These are phyloP conservation scores for Odontocerum albicorne DNA, from an alignment of 2,888 invertebrate genomes.

Conservation along the genomic window DNA sequence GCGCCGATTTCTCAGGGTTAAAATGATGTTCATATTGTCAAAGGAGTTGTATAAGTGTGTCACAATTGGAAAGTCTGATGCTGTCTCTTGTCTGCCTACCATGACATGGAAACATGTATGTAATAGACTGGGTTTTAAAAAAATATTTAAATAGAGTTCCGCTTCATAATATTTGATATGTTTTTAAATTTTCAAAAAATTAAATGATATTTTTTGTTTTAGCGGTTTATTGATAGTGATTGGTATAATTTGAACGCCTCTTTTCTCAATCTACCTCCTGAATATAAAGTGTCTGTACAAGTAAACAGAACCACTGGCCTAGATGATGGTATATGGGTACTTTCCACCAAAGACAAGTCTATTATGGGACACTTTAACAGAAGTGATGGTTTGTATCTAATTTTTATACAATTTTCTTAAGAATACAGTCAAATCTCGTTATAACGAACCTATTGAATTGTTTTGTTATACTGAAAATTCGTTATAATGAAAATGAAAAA, in stretches of 20 bases:
- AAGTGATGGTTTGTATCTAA: constrained; percentile 52
- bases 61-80: too few species aligned
- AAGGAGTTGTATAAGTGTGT: constrained; percentile 70
- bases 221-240: constrained; percentile 64
- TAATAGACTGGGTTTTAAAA: too few species aligned
- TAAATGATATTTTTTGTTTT: constrained; percentile 26
- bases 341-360: constrained; percentile 48
- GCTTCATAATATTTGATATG: background rate
- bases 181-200: background rate
- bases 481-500: too few species aligned
- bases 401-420: too few species aligned
- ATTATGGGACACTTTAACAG: constrained; percentile 52
- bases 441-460: too few species aligned
- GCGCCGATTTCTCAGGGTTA: too few species aligned
- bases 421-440: too few species aligned
- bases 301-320: constrained; percentile 48
- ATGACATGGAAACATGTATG: too few species aligned
- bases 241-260: constrained; percentile 68
- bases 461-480: too few species aligned
- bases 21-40: constrained; percentile 69
- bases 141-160: too few species aligned
- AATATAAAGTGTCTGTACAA: constrained; percentile 43
- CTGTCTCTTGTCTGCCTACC: too few species aligned
- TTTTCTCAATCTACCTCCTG: constrained; percentile 62
- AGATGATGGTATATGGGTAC: constrained; percentile 47